Conservation (phyloP, 2,888 invertebrate genomes). For the Rotaria socialis region DNA sequence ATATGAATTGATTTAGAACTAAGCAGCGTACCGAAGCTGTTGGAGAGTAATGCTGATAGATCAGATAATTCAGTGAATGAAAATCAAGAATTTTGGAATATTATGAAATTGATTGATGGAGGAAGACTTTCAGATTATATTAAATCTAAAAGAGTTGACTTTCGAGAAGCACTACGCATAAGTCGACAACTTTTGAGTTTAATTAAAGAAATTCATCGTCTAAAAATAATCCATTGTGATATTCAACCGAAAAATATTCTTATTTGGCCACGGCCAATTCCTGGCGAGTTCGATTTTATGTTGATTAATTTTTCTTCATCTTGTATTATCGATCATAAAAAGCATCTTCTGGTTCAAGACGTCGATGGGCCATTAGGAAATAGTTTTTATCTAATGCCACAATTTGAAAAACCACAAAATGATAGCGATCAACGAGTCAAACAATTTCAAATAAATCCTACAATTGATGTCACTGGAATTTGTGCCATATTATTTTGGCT, state of each 20-base stretch:
- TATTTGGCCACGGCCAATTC: background rate
- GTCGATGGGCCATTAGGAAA: background rate
- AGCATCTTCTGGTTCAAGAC: background rate
- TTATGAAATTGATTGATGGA: background rate
- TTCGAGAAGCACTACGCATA: background rate
- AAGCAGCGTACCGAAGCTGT: background rate
- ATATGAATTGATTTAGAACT: background rate
- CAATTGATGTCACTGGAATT: background rate
- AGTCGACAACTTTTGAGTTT: background rate
- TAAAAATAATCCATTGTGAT: background rate
- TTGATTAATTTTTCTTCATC: background rate
- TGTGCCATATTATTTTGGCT: background rate
- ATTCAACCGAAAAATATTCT: background rate
- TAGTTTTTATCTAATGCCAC: background rate
- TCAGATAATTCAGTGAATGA: background rate
- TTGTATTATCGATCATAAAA: background rate
- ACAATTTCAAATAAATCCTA: background rate
- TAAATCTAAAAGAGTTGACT: background rate
- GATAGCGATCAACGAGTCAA: background rate
- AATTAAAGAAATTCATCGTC: background rate
- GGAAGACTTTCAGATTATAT: background rate
- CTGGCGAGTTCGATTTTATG: background rate
- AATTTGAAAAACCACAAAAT: background rate
- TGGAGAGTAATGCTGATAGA: background rate
- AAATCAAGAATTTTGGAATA: background rate